Percentiles rank a stretch among this genome's conserved stretches.
These are phyloP conservation scores for Heteromurus nitidus DNA, from an alignment of 2,888 invertebrate genomes.

Conservation along the genomic window DNA sequence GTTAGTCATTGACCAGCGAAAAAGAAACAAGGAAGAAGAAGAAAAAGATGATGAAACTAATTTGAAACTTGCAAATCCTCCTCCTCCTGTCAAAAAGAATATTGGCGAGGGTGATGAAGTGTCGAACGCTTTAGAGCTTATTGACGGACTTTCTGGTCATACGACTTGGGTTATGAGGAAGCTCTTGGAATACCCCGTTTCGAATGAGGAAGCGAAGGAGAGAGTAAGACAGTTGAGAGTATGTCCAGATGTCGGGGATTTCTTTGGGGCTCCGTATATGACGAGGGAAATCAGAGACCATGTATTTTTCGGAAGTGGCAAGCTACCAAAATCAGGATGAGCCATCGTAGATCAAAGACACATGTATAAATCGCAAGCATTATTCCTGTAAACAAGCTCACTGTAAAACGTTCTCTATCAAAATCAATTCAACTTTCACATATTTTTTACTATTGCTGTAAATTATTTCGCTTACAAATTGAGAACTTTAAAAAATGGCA, in stretches of 20 bases:
- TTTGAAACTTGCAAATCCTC: not conserved
- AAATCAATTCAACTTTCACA: too few species aligned
- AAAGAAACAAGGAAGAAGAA: not conserved
- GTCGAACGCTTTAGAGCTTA: conserved; percentile 13
- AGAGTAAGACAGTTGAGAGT: not conserved
- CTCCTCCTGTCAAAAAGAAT: not conserved
- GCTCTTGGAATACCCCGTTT: conserved; percentile 24
- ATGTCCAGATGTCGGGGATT: conserved; percentile 27
- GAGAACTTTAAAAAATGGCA: too few species aligned
- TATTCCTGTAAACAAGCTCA: too few species aligned
- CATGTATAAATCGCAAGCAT: too few species aligned
- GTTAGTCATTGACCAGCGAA: too few species aligned
- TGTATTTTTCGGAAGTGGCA: conserved; percentile 7
- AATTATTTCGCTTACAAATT: too few species aligned
- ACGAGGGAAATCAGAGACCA: conserved; percentile 11
- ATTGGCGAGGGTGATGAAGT: conserved; percentile 48
- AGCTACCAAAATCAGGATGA: not conserved
- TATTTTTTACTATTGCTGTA: too few species aligned
- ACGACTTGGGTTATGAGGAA: conserved; percentile 41
- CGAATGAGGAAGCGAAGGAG: conserved; percentile 4
- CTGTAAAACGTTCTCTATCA: too few species aligned
- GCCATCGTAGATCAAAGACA: not conserved
- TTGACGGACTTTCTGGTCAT: conserved; percentile 47
- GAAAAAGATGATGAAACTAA: not conserved
- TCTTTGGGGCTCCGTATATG: conserved; percentile 36